These are phyloP conservation scores for human DNA, from an alignment of 2,113 vertebrate species.

Conservation along the genomic window DNA sequence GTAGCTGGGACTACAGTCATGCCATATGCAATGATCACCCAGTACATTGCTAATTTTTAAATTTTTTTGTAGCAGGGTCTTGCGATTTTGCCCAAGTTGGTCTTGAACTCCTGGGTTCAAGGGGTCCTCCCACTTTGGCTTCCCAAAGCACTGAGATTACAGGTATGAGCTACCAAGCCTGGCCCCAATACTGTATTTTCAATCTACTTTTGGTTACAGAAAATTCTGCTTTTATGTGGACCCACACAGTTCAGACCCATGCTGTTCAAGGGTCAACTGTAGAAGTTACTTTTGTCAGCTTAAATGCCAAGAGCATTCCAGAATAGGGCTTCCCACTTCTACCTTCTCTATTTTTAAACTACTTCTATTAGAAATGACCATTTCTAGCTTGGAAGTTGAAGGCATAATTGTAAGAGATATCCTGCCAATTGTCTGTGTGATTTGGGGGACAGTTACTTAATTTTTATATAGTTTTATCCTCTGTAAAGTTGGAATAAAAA, in stretches of 20 bases:
- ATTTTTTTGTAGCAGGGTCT: too few species aligned
- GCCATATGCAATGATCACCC: too few species aligned
- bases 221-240: background rate
- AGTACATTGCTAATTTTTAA: too few species aligned
- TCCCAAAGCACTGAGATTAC: too few species aligned
- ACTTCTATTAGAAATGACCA: background rate
- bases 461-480: background rate
- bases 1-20: too few species aligned
- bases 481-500: background rate
- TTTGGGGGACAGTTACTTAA: background rate
- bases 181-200: background rate
- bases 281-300: background rate
- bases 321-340: background rate
- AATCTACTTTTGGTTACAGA: background rate
- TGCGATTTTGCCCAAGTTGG: too few species aligned
- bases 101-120: too few species aligned
- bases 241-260: background rate
- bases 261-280: background rate
- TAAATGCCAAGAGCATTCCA: background rate
- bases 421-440: background rate
- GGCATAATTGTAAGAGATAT: background rate
- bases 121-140: too few species aligned
- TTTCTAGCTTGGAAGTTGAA: background rate
- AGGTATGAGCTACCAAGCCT: too few species aligned
- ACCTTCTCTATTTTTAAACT: background rate